Percentiles rank a stretch among this genome's conserved stretches.
Conservation (phyloP, 2,797 vertebrate species). For the Falco concolor region DNA sequence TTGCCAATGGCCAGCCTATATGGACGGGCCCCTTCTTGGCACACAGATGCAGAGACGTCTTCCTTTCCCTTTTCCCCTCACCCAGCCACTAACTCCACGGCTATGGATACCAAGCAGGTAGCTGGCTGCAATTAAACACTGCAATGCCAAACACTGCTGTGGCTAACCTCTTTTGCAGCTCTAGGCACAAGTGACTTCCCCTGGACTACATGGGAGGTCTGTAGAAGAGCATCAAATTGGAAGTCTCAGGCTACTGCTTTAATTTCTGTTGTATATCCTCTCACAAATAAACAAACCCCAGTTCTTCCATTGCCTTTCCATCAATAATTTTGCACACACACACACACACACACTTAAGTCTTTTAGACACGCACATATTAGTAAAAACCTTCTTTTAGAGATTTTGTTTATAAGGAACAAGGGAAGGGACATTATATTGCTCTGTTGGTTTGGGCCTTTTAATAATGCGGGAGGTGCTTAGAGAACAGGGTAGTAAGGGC, state of each 20-base stretch:
- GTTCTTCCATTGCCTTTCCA: neutral
- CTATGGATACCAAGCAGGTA: neutral
- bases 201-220: neutral
- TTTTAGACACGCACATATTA: neutral
- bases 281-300: neutral
- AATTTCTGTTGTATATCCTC: neutral
- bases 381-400: neutral
- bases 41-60: neutral
- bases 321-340: neutral
- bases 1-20: neutral
- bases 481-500: neutral
- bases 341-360: neutral
- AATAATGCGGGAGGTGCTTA: neutral
- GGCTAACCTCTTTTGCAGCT: neutral
- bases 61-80: neutral
- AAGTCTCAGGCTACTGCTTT: neutral
- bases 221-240: neutral
- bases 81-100: fast-evolving
- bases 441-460: neutral
- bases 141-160: neutral
- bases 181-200: neutral
- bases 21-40: neutral
- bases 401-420: neutral
- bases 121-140: neutral
- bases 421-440: neutral